Base-by-base conservation (phyloP, 1,140 invertebrate species). In the Cecropterus lyciades region DNA sequence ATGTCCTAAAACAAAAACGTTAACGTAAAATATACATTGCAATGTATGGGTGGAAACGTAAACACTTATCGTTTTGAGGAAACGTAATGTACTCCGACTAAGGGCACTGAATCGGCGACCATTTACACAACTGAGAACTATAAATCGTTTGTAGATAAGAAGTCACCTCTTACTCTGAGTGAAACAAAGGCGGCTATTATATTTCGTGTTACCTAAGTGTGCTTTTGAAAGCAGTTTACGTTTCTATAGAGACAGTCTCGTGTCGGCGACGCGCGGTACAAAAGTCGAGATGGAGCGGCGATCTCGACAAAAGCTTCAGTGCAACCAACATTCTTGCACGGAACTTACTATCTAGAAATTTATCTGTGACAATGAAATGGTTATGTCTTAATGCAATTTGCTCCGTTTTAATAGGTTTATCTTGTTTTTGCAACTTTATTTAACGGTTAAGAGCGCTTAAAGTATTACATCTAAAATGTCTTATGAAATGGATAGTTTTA, bases 191-290 rank as follows among this genome's bases (percentile, higher is more conserved):
- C 45, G 16, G 57, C 57, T 60, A 60, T 60, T 60, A 60, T 60
- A 60, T 60, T 60, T 48, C 56, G 56, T 43, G 57, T 62, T 62
- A 62, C 46, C 57, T 40, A 62, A 62, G 59, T 62, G 59, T 40
- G 17, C 59, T 59, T 66, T 73, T 66, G 69, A 73, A 75, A 79
- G 69, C 70, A 63, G 67, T 73, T 73, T 68, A 66, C 67, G 67
- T 72, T 68, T 65, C 51, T 37, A 74, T 65, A 72, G 57, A 65
- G 55, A 65, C 66, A 63, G 67, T 75, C 49, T 67, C 67, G 64
- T 59, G 65, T 14, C 49, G 66, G 55, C 67, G 45, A 49, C 15
- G 53, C 14, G 46, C 17, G 56, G 30, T 43, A 17, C 6, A 52
- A 20, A 62, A 16, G 51, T 55, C 24, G 52, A 46, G 66, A 67